These are phyloP conservation scores for Caenorhabditis sinica DNA, from an alignment of 2,888 invertebrate species.

Conservation along the genomic window DNA sequence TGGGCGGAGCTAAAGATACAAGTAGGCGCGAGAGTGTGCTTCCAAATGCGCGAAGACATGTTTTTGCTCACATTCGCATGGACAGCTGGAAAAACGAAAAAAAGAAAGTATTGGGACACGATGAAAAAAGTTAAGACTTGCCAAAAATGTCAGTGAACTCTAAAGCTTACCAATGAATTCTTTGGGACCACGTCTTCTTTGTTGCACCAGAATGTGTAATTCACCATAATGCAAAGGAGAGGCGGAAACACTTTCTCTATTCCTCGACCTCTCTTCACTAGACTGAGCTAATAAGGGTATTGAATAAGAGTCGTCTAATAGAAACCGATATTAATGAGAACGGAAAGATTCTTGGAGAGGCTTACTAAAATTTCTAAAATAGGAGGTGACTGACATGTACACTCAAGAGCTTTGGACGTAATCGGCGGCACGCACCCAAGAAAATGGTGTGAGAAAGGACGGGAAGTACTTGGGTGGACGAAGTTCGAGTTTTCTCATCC, in stretches of 20 bases:
- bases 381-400: constrained; percentile 25
- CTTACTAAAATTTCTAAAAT: not conserved
- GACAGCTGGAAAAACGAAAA: constrained; percentile 35
- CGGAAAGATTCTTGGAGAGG: not conserved
- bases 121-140: constrained; percentile 25
- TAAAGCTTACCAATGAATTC: constrained; percentile 50
- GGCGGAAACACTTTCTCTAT: constrained; percentile 3
- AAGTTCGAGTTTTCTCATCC: not conserved
- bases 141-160: not conserved
- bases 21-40: constrained; percentile 52
- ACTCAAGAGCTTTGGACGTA: constrained; percentile 4
- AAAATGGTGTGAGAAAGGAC: constrained; percentile 37
- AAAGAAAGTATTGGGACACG: constrained; percentile 32
- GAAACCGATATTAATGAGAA: constrained; percentile 19
- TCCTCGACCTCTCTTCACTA: not conserved
- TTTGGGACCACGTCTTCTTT: constrained; percentile 20
- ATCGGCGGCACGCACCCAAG: constrained; percentile 11
- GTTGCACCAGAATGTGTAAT: constrained; percentile 47
- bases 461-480: constrained; percentile 23
- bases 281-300: constrained; percentile 38
- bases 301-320: not conserved
- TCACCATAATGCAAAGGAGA: constrained; percentile 5
- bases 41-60: constrained; percentile 49
- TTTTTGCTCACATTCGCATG: constrained; percentile 26
- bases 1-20: constrained; percentile 38